Evolutionary conservation across 2,113 vertebrate genomes (phyloP).

Genomic region (Himantopus leucocephalus): DNA sequence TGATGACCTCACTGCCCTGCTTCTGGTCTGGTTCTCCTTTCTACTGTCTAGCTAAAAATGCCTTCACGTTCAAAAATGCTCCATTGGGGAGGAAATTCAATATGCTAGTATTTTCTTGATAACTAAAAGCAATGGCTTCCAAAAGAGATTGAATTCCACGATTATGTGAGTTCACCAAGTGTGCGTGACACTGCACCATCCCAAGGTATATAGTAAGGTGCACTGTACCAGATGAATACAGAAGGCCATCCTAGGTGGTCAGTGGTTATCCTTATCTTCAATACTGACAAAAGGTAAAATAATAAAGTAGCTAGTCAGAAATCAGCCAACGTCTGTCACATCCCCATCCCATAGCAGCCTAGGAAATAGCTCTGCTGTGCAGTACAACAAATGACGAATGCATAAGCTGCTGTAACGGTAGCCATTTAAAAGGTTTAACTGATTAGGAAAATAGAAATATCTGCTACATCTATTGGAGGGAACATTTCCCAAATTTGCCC

Average conservation of each 20-base stretch:
- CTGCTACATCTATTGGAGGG: neutral
- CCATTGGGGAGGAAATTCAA: conserved; percentile 46
- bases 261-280: neutral
- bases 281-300: neutral
- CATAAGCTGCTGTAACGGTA: neutral
- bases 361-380: neutral
- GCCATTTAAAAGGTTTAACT: neutral
- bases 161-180: neutral
- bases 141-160: neutral
- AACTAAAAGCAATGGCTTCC: conserved; percentile 49
- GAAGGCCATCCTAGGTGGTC: neutral
- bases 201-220: conserved; percentile 2
- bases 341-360: neutral
- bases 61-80: conserved; percentile 63
- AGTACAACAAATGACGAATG: neutral
- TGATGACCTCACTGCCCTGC: conserved; percentile 75
- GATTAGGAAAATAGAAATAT: neutral
- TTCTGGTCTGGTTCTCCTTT: conserved; percentile 77
- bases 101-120: conserved; percentile 50
- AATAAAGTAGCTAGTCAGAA: conserved; percentile 30
- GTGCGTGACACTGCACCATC: neutral
- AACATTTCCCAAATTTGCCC: neutral
- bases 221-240: conserved; percentile 1
- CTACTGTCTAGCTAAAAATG: conserved; percentile 62
- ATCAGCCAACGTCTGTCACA: neutral